Conservation (phyloP, 2,113 vertebrate genomes). For the Myanophis thanlyinensis region DNA sequence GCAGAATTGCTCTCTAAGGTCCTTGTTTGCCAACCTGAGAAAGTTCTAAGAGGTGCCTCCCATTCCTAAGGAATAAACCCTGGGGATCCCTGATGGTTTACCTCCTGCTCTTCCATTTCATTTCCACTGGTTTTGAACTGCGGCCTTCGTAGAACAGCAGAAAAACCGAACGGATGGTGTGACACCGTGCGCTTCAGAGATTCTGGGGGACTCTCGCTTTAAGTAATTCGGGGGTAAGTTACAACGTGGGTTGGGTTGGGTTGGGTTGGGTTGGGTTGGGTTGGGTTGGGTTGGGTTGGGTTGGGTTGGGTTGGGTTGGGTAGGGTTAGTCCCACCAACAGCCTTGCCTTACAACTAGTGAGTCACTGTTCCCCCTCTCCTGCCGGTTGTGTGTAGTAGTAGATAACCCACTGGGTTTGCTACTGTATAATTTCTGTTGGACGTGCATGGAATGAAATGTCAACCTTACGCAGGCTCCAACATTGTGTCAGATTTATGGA, state of each 20-base stretch:
- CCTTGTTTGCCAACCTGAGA: constrained; percentile 18
- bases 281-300: constrained; percentile 24
- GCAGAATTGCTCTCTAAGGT: neutral
- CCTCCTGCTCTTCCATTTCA: constrained; percentile 20
- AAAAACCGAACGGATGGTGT: neutral
- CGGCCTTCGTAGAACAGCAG: neutral
- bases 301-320: constrained; percentile 19
- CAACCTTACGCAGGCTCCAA: neutral
- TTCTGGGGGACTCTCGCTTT: neutral
- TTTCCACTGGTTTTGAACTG: neutral
- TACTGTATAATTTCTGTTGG: neutral
- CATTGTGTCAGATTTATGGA: neutral
- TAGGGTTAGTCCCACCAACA: constrained; percentile 28
- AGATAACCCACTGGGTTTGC: neutral
- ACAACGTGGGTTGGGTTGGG: constrained; percentile 12
- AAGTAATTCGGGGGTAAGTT: neutral
- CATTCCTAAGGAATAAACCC: constrained; percentile 37
- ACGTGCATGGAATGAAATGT: neutral
- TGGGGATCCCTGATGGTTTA: constrained; percentile 39
- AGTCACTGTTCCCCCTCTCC: neutral
- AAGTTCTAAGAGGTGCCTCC: constrained; percentile 32
- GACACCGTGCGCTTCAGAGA: neutral
- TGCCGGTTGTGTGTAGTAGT: neutral
- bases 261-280: constrained; percentile 33
- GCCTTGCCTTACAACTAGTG: neutral